Conservation (phyloP, 2,113 vertebrate genomes). For the human region DNA sequence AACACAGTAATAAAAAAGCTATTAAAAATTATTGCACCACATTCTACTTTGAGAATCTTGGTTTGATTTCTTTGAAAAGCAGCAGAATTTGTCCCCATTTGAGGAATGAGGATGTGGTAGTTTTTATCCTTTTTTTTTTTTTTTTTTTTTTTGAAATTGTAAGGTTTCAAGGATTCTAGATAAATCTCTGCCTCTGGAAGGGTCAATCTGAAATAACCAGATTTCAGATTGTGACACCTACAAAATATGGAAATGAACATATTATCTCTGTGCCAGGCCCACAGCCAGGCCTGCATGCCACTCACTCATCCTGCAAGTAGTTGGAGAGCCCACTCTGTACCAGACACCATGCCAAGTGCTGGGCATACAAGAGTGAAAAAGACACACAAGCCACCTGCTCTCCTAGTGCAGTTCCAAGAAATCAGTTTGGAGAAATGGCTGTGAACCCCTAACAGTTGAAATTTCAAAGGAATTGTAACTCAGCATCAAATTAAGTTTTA, state of each 20-base stretch:
- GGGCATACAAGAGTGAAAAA: background rate
- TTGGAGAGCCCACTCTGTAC: background rate
- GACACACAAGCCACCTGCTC: background rate
- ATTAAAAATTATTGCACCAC: background rate
- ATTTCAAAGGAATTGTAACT: background rate
- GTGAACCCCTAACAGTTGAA: background rate
- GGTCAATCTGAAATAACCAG: background rate
- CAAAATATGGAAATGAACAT: background rate
- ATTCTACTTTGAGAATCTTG: background rate
- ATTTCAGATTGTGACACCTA: background rate
- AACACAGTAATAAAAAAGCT: background rate
- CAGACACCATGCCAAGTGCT: background rate
- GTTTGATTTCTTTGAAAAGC: slow-evolving; percentile 7
- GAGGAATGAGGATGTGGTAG: background rate
- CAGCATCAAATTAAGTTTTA: background rate
- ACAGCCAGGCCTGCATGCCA: background rate
- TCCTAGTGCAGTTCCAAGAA: background rate
- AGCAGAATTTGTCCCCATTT: background rate
- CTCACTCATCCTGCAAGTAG: background rate
- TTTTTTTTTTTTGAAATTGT: background rate
- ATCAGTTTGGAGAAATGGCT: background rate
- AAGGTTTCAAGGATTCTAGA: background rate
- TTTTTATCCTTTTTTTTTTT: background rate
- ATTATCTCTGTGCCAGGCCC: background rate
- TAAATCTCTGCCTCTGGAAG: background rate